Percentiles rank a stretch among this genome's conserved stretches.
Conservation (phyloP, 37 sponge, comb jelly and placozoan genomes). For the Hormiphora californensis region DNA sequence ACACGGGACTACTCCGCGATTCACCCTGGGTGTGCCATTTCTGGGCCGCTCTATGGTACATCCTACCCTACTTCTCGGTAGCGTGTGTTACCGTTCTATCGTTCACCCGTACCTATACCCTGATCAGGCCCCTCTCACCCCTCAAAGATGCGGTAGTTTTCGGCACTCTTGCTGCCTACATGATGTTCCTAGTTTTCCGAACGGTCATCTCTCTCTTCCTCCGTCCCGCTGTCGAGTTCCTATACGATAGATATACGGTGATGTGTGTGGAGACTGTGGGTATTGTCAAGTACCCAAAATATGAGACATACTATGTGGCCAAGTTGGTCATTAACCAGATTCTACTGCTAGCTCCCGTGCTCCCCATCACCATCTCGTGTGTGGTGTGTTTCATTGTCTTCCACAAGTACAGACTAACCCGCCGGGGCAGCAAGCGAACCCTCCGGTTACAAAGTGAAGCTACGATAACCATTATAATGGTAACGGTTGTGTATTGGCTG, state of each 20-base stretch:
- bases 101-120: constrained; percentile 7
- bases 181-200: neutral
- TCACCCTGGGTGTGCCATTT: neutral
- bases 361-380: neutral
- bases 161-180: neutral
- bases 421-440: neutral
- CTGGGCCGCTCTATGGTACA: neutral
- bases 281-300: neutral
- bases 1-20: neutral
- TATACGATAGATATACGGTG: neutral
- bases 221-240: no score
- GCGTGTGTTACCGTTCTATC: neutral
- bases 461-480: neutral
- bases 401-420: neutral
- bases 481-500: neutral
- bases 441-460: neutral
- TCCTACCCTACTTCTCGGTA: constrained; percentile 1
- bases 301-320: neutral
- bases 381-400: neutral
- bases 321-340: constrained; percentile 4
- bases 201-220: neutral
- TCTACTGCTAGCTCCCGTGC: neutral
- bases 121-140: neutral
- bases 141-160: neutral
- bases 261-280: neutral